Conservation (phyloP, 2,113 vertebrate species). For the Gallinago paraguaiae region DNA sequence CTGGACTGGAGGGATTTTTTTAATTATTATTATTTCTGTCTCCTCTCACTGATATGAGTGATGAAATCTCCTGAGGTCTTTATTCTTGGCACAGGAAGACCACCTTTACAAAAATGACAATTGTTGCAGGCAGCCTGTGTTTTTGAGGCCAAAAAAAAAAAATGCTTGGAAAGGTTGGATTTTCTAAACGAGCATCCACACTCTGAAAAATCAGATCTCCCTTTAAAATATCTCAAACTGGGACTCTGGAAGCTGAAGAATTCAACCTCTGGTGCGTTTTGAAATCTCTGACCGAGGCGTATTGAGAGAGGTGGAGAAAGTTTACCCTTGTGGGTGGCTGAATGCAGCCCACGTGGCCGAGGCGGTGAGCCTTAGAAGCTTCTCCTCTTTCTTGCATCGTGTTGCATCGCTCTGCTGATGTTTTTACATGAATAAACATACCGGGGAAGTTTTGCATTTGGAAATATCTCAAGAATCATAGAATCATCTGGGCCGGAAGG, state of each 20-base stretch:
- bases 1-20: background rate
- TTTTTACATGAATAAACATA: too few relatives aligned
- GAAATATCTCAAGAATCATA: background rate
- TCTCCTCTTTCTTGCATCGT: background rate
- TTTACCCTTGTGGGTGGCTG: background rate
- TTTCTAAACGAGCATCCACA: background rate
- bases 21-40: background rate
- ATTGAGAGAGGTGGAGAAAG: background rate
- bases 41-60: background rate
- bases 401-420: background rate
- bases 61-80: background rate
- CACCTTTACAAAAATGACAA: background rate
- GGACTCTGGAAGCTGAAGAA: background rate
- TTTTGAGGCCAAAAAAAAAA: background rate
- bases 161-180: background rate
- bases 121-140: rapidly evolving
- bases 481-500: too few relatives aligned
- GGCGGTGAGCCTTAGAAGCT: background rate
- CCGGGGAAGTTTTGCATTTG: background rate
- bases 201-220: background rate
- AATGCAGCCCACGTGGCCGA: background rate
- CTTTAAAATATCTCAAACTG: background rate
- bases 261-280: background rate
- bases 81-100: background rate
- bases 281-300: background rate